A percentile compares a stretch with the other conserved stretches of the same genome.
Conservation (phyloP, 2,113 vertebrate genomes). For the Pseudorasbora parva region DNA sequence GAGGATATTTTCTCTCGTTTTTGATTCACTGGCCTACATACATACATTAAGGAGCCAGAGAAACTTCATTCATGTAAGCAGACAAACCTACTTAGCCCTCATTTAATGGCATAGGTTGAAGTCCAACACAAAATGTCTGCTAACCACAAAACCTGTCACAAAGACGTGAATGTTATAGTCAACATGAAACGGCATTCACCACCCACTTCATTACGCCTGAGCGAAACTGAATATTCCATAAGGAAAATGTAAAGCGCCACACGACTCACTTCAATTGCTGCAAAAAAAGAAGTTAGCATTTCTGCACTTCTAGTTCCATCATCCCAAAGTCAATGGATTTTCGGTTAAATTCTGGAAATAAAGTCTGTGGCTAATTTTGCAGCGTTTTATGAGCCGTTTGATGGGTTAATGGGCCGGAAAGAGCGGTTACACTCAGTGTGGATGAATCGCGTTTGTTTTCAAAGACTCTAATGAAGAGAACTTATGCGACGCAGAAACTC, state of each 20-base stretch:
- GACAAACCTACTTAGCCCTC: not conserved
- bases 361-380: not conserved
- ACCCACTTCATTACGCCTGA: not conserved
- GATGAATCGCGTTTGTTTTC: too few relatives aligned
- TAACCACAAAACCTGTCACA: not conserved
- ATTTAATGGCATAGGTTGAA: not conserved
- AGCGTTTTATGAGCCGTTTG: too few relatives aligned
- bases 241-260: not conserved
- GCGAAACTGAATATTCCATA: too few relatives aligned
- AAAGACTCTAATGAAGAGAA: too few relatives aligned
- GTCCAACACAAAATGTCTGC: not conserved
- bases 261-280: not conserved
- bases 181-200: not conserved
- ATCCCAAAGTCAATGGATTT: not conserved
- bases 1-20: not conserved
- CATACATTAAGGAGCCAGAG: constrained; percentile 18
- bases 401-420: too few relatives aligned
- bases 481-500: too few relatives aligned
- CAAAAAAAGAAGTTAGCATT: too few relatives aligned
- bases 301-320: not conserved
- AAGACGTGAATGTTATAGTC: not conserved
- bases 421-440: too few relatives aligned
- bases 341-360: not conserved
- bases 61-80: not conserved
- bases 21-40: constrained; percentile 30